These are phyloP conservation scores for Homarus gammarus DNA, from an alignment of 2,888 invertebrate genomes.

Conservation along the genomic window DNA sequence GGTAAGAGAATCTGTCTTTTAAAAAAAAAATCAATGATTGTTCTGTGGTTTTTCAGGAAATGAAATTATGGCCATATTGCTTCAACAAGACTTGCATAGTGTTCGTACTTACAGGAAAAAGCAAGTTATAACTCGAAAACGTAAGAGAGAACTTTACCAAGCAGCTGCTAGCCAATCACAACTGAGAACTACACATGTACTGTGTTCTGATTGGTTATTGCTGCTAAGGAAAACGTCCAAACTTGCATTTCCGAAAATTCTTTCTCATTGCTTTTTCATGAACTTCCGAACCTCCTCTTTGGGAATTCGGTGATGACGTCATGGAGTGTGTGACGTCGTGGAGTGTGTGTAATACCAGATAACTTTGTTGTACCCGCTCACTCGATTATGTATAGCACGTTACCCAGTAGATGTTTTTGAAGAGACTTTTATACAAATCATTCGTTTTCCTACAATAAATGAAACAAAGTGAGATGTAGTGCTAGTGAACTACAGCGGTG, in stretches of 20 bases:
- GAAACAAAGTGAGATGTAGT: conserved; percentile 70
- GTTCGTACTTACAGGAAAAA: conserved; percentile 56
- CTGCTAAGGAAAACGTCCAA: conserved; percentile 69
- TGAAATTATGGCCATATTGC: conserved; percentile 42
- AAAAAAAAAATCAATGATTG: conserved; percentile 35
- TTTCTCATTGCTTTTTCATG: conserved; percentile 68
- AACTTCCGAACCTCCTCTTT: conserved; percentile 54
- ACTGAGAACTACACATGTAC: conserved; percentile 30
- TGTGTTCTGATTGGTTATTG: conserved; percentile 57
- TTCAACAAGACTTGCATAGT: conserved; percentile 48
- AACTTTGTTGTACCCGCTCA: conserved; percentile 72
- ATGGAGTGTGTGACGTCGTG: conserved; percentile 49
- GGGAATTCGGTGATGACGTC: conserved; percentile 53
- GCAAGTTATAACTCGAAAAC: conserved; percentile 44
- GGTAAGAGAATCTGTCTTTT: conserved; percentile 40
- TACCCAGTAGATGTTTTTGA: conserved; percentile 72
- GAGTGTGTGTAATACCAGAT: conserved; percentile 56
- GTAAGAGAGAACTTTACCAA: conserved; percentile 40
- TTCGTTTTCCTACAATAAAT: conserved; percentile 73
- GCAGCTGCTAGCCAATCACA: conserved; percentile 57
- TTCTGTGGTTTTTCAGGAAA: conserved; percentile 28
- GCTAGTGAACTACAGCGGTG: conserved; percentile 64
- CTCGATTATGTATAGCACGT: conserved; percentile 72
- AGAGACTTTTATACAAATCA: conserved; percentile 68
- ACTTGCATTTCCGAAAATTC: conserved; percentile 60